Base-by-base conservation (phyloP, 2,113 vertebrate genomes). In the Atractosteus spatula region DNA sequence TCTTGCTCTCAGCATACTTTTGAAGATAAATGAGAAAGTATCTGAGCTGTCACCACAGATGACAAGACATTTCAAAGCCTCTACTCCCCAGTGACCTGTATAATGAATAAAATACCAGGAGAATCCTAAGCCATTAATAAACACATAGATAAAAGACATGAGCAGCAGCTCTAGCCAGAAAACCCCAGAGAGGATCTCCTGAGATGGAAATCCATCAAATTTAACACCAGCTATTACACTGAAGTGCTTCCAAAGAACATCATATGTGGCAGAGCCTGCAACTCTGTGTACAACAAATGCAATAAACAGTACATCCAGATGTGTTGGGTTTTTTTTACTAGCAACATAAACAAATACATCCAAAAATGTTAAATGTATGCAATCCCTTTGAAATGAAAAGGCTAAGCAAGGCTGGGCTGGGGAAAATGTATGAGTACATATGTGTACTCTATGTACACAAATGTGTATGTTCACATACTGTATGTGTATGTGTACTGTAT, bases 201-300 rank as follows among this genome's bases (percentile, higher is more conserved):
- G 29, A 42, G 55, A 61, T 51, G 13, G 56, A 43, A 8, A 65
- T 67, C 12, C n/a, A 73, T 56, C 43, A 45, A 29, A 51, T 73
- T 67, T 68, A 73, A 73, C 55, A 68, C 59, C 16, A 7, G 66
- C 43, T 73, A 73, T 68, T 73, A 45, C 55, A 68, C 67, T 62
- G 47, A 13, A 66, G 65, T 57, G 66, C 43, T 29, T 47, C 45
- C 67, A 8, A 2, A 43, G 47, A 65, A 68, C 55, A 68, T 68
- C 44, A 43, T 54, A 68, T 42, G 43, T 51, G 47, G 10, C 47
- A 51, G 47, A 29, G 29, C 29, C 29, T 29, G 29, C 29, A 29
- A 51, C 1, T 51, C 47, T 51, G 47, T 51, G 10, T 51, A 51
- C 5, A 51, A 51, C 10, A 51, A 10, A 10, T 51, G 10, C 5